Evolutionary conservation across 2,113 vertebrate species (phyloP), one percentile per base, ranked within the genome.

Genomic region (Pachyramphus minor): DNA sequence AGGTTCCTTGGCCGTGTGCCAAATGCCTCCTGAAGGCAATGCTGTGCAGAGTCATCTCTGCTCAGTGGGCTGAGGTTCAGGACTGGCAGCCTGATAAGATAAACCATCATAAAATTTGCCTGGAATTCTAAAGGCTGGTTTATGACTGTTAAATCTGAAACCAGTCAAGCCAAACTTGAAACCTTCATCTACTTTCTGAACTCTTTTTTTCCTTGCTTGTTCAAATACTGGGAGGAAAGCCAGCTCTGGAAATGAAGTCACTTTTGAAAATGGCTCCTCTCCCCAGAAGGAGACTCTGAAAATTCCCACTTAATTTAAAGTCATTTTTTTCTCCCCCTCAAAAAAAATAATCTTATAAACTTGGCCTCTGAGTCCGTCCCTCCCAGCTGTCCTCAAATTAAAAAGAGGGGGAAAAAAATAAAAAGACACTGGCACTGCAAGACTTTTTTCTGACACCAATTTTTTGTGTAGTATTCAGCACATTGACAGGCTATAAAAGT

Each of bases 171-270:
- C 78, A 22, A 90, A 72, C 60, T 75, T 44, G 79, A 74, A 90
- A 78, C 35, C 79, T 56, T 6, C 71, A 55, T 92, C 84, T 90
- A 5, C 50, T 72, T 86, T 84, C 72, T 90, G 76, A 86, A 55
- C 37, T 59, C 67, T 63, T 86, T 75, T 83, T 80, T 85, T 93
- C 67, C 90, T 93, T 85, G 90, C 84, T 73, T 88, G 92, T 86
- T 88, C 93, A 83, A 75, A 45, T 83, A 11, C 93, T 75, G 96
- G 96, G 96, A 97, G 85, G 37, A 14, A 56, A 74, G 95, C 96
- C 96, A 97, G 96, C 73, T 69, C 76, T 96, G 92, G 90, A 93
- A 90, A 84, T 96, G 96, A 96, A 96, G 96, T 97, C 92, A 96
- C 91, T 93, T 79, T 67, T 79, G 91, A 89, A 88, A 93, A 87